These are phyloP conservation scores for Neodiprion fabricii DNA, from an alignment of 1,140 invertebrate species.

Conservation along the genomic window DNA sequence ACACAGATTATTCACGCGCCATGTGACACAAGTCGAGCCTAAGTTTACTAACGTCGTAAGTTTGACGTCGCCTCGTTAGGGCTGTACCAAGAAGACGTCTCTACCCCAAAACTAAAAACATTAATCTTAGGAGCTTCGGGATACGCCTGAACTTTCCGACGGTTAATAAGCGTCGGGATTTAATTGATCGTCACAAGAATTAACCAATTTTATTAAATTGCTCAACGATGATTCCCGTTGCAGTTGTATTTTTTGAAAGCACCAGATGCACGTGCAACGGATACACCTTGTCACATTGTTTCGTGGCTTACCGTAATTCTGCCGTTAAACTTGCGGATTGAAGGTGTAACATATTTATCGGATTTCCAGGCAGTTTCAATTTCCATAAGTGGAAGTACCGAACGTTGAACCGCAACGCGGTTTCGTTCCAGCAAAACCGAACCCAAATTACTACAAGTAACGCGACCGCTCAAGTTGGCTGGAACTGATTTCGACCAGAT, in stretches of 20 bases:
- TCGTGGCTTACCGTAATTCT: neutral
- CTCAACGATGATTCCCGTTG: too few species aligned
- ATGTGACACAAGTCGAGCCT: neutral
- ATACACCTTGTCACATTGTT: too few species aligned
- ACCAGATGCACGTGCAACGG: too few species aligned
- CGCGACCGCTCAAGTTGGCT: neutral
- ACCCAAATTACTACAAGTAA: neutral
- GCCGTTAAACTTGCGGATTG: neutral
- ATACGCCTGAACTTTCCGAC: neutral
- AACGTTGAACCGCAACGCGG: neutral
- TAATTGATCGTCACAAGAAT: too few species aligned
- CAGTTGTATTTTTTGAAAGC: too few species aligned
- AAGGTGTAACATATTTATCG: neutral
- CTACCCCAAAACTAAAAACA: neutral
- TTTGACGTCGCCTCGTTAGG: constrained; percentile 2
- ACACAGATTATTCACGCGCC: neutral
- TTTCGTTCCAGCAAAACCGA: neutral
- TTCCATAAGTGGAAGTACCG: neutral
- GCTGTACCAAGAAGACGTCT: neutral
- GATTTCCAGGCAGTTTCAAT: neutral
- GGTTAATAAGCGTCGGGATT: neutral
- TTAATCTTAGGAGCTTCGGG: neutral
- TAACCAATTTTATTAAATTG: too few species aligned
- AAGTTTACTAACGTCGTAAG: neutral
- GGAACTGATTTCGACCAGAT: neutral